Conservation (phyloP, 2,888 invertebrate species). For the Neocrepidodera transversa region DNA sequence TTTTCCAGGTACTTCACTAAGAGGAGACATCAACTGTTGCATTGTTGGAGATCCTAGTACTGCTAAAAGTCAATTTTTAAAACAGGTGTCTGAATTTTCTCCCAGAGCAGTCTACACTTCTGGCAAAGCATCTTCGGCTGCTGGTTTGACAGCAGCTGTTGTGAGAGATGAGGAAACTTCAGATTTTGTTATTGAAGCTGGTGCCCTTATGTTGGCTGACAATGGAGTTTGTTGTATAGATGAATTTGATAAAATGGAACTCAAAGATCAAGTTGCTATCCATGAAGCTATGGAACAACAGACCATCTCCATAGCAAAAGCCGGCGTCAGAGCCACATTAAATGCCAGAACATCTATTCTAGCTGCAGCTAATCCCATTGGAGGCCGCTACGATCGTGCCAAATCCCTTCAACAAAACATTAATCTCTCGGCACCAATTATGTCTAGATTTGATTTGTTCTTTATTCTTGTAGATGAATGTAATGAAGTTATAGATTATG, state of each 20-base stretch:
- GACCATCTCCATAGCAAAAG: slow-evolving; percentile 98
- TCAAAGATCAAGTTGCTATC: slow-evolving; percentile 94
- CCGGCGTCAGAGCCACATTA: slow-evolving; percentile 92
- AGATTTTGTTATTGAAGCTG: slow-evolving; percentile 99
- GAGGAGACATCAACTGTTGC: slow-evolving; percentile 97
- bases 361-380: slow-evolving; percentile 97
- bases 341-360: slow-evolving; percentile 98
- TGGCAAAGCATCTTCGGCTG: slow-evolving; percentile 95
- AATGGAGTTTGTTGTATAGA: slow-evolving; percentile 99
- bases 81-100: slow-evolving; percentile 92
- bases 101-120: slow-evolving; percentile 98
- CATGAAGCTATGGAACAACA: slow-evolving; percentile 99
- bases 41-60: slow-evolving; percentile 99
- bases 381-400: slow-evolving; percentile 88
- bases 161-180: slow-evolving; percentile 97
- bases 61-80: slow-evolving; percentile 96
- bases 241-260: slow-evolving; percentile 99
- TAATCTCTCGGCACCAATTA: slow-evolving; percentile 91
- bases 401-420: slow-evolving; percentile 96
- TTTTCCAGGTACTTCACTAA: slow-evolving; percentile 71
- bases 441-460: slow-evolving; percentile 99
- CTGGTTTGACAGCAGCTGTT: slow-evolving; percentile 98
- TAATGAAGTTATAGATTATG: slow-evolving; percentile 94
- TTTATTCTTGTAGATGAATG: slow-evolving; percentile 98
- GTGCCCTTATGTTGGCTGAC: slow-evolving; percentile 99